phyloP scores from a whole-genome alignment of 2,888 invertebrate genomes.

The Drosophila aldrichi region DNA sequence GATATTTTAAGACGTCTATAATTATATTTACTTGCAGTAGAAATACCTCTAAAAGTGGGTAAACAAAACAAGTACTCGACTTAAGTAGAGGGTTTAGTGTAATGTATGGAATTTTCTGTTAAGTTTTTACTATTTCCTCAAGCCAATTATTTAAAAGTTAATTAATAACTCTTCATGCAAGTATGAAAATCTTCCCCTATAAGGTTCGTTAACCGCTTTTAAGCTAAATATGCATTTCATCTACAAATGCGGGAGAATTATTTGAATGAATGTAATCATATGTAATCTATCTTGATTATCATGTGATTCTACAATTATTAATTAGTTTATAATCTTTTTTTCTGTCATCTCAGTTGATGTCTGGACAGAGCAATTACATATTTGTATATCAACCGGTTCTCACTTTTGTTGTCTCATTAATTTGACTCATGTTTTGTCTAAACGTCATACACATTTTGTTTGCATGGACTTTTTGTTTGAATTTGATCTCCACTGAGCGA shows the following conservation, averaged over 20 bases:
- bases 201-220: background rate
- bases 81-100: background rate
- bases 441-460: constrained; percentile 7
- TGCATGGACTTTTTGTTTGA: constrained; percentile 1
- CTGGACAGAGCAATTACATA: background rate
- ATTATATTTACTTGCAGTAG: constrained; percentile 6
- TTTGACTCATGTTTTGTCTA: constrained; percentile 17
- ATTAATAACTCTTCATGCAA: background rate
- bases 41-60: background rate
- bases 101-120: background rate
- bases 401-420: constrained; percentile 19
- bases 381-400: constrained; percentile 28
- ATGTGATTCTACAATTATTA: constrained; percentile 30
- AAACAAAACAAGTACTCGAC: background rate
- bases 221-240: background rate
- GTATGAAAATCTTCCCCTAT: background rate
- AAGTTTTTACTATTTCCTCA: background rate
- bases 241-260: constrained; percentile 1
- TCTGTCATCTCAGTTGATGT: constrained; percentile 8
- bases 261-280: background rate
- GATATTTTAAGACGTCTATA: constrained; percentile 5
- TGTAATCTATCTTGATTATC: background rate
- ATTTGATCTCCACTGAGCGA: background rate
- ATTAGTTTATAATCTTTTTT: background rate
- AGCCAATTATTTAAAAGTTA: background rate